Base-by-base conservation (phyloP, 1,140 invertebrate genomes). In the Dendroctonus valens region DNA sequence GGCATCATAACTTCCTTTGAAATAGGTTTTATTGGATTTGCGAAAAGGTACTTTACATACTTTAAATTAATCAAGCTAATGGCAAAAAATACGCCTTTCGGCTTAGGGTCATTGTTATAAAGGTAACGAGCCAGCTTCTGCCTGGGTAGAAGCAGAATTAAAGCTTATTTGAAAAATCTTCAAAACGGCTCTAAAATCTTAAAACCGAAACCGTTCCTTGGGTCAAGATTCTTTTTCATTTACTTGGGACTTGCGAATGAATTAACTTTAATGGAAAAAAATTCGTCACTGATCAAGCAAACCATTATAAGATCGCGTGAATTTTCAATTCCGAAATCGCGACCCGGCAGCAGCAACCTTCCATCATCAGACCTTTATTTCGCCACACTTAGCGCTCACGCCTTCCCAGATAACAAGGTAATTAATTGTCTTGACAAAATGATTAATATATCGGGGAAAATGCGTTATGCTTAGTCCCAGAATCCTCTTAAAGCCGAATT, bases 341-440 rank as follows among this genome's bases (percentile, higher is more conserved):
- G 39, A 40, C 14, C 50, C 51, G 37, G 40, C 41, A 46, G 40
- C 41, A 46, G 9, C 41, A 57, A 65, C n/a, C 40, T 65, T 65
- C 52, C 53, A 57, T 58, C 52, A 40, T 49, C 53, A 8, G 62
- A 49, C 52, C 48, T 60, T 54, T 67, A 57, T 55, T 55, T 57
- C 59, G 65, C 65, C 58, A 57, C 58, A 61, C 59, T 65, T 58
- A 42, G 57, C 58, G 50, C 59, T 61, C 51, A 53, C 64, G 64
- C 55, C 64, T 52, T 54, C 51, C 58, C 65, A 67, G 65, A 67
- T 67, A 67, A 67, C 65, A 67, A 67, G 65, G 65, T 67, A 67
- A 67, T 67, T 67, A 67, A 67, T 67, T 67, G 65, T 67, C 65
- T 67, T 67, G 65, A 67, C 65, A 67, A 67, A 67, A 67, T 67